A percentile compares a stretch with the other conserved stretches of the same genome.
These are phyloP conservation scores for Hemaris fuciformis DNA, from an alignment of 2,888 invertebrate genomes.

Conservation along the genomic window DNA sequence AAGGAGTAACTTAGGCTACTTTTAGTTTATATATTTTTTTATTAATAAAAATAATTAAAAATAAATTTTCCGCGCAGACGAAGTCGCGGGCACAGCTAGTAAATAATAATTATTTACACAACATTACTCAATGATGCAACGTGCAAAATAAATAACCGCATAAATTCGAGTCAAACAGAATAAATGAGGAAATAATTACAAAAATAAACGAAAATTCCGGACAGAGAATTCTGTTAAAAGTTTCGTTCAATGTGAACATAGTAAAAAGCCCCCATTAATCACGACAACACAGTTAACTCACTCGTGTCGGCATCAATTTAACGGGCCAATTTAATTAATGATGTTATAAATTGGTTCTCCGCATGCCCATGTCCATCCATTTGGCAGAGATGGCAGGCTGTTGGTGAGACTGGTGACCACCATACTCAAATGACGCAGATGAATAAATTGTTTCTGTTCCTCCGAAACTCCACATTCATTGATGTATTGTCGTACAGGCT, in stretches of 20 bases:
- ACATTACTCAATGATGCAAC: not conserved
- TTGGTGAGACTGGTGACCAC: not conserved
- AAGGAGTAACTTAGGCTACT: too few species aligned
- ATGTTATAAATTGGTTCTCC: constrained; percentile 38
- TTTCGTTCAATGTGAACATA: not conserved
- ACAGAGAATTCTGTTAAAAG: not conserved
- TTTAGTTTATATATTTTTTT: too few species aligned
- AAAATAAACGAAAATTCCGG: not conserved
- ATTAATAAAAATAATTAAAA: too few species aligned
- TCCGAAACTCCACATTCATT: too few species aligned
- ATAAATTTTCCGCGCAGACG: too few species aligned
- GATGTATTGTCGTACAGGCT: too few species aligned
- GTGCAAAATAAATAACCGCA: not conserved
- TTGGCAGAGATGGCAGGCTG: not conserved
- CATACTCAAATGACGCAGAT: too few species aligned
- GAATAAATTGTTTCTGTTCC: too few species aligned
- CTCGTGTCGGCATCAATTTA: constrained; percentile 36
- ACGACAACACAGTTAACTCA: constrained; percentile 21
- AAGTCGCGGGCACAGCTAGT: too few species aligned
- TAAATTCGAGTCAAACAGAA: not conserved
- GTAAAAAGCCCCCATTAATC: not conserved
- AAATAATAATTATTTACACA: not conserved
- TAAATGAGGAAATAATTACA: not conserved
- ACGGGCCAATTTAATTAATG: constrained; percentile 39
- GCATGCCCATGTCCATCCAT: constrained; percentile 19